Percentiles rank a stretch among this genome's conserved stretches.
phyloP scores from a whole-genome alignment of 2,113 vertebrate genomes.

The Psittacara wagleri region DNA sequence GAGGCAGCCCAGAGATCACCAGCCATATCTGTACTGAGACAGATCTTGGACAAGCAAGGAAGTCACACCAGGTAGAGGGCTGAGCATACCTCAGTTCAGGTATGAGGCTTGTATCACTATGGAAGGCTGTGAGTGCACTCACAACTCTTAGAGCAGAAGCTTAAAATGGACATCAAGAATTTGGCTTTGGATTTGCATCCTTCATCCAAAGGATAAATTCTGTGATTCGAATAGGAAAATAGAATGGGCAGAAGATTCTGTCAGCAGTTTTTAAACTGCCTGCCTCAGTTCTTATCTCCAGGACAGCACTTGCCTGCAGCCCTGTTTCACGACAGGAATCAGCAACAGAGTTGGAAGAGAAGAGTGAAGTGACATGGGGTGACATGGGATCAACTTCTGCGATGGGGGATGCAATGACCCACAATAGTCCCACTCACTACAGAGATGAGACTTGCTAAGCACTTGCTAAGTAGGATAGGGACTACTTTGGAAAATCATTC shows the following conservation, averaged over 20 bases:
- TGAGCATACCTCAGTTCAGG: not conserved
- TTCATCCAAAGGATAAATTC: not conserved
- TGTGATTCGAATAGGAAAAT: not conserved
- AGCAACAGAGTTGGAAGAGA: not conserved
- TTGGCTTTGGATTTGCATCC: not conserved
- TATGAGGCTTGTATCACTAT: fast-evolving
- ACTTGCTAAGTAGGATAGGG: not conserved
- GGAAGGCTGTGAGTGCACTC: not conserved
- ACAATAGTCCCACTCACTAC: not conserved
- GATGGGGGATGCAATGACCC: not conserved
- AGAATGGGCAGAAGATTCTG: not conserved
- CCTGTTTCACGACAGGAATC: not conserved
- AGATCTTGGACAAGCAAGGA: not conserved
- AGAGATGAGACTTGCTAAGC: not conserved
- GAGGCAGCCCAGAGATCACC: not conserved
- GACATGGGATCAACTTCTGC: not conserved
- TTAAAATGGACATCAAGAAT: not conserved
- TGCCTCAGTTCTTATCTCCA: not conserved
- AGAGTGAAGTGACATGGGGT: not conserved
- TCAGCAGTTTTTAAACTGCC: not conserved
- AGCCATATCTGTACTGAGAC: not conserved
- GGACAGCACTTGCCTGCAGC: not conserved
- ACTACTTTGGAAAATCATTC: not conserved
- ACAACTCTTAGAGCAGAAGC: fast-evolving
- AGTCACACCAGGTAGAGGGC: not conserved